Evolutionary conservation across 2,797 vertebrate genomes (phyloP).

Genomic region (Neosilurus mollespiculum): DNA sequence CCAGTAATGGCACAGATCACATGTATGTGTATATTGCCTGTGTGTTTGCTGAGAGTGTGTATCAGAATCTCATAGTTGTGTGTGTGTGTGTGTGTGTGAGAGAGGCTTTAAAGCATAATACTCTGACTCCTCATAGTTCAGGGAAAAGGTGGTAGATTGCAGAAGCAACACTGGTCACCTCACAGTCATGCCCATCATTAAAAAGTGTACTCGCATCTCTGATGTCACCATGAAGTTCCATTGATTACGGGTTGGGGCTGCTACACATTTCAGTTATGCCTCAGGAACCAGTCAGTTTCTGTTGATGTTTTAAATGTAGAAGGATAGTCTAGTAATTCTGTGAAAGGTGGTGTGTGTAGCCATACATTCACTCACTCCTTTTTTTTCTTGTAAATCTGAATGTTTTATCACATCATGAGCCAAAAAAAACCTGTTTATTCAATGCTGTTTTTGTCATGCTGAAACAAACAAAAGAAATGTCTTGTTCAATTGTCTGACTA

Average conservation of each 20-base stretch:
- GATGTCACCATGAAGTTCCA: slow-evolving; percentile 41
- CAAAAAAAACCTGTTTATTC: slow-evolving; percentile 38
- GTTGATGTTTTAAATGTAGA: slow-evolving; percentile 33
- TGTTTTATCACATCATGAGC: slow-evolving; percentile 10
- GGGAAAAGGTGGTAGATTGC: neutral
- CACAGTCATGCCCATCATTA: neutral
- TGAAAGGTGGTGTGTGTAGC: slow-evolving; percentile 32
- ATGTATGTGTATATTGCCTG: neutral
- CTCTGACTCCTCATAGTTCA: slow-evolving; percentile 23
- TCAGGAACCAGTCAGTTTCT: slow-evolving; percentile 50
- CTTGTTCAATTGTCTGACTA: slow-evolving; percentile 36
- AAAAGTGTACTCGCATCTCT: slow-evolving; percentile 29
- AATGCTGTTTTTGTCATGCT: slow-evolving; percentile 36
- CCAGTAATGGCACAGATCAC: slow-evolving; percentile 33
- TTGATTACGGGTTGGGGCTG: slow-evolving; percentile 51
- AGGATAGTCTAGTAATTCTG: slow-evolving; percentile 36
- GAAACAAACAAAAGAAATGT: slow-evolving; percentile 31
- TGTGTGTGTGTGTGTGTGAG: slow-evolving; percentile 19
- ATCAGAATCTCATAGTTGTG: neutral
- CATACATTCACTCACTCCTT: neutral
- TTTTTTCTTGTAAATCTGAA: slow-evolving; percentile 14
- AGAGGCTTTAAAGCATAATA: slow-evolving; percentile 30
- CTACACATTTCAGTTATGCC: slow-evolving; percentile 43
- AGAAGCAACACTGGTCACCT: slow-evolving; percentile 22
- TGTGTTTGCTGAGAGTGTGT: neutral